A percentile compares a stretch with the other conserved stretches of the same genome.
Evolutionary conservation across 2,888 invertebrate species (phyloP).

Genomic region (Eupithecia centaureata): DNA sequence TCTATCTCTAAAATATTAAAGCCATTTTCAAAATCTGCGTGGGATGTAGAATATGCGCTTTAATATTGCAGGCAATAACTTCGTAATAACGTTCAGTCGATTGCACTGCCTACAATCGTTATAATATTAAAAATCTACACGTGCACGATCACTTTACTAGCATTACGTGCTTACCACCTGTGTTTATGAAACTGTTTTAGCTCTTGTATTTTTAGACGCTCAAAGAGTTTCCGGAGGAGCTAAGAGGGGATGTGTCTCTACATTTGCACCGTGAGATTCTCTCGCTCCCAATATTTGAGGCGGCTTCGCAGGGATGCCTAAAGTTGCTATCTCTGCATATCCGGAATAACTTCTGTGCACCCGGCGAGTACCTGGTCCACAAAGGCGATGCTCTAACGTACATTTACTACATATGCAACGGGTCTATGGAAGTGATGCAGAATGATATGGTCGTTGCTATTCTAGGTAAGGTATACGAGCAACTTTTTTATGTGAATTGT

Average conservation of each 20-base stretch:
- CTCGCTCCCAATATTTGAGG: slow-evolving; percentile 96
- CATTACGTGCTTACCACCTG: slow-evolving; percentile 23
- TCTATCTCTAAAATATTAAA: slow-evolving; percentile 15
- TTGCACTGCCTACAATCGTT: slow-evolving; percentile 3
- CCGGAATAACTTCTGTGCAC: slow-evolving; percentile 97
- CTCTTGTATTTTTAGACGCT: slow-evolving; percentile 87
- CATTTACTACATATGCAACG: slow-evolving; percentile 97
- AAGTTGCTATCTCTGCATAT: slow-evolving; percentile 96
- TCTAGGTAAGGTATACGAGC: slow-evolving; percentile 86
- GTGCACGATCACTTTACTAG: slow-evolving; percentile 3
- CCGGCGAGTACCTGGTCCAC: slow-evolving; percentile 97
- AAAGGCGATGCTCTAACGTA: slow-evolving; percentile 97
- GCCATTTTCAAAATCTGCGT: neutral
- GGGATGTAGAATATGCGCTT: neutral
- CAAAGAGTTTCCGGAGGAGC: slow-evolving; percentile 97
- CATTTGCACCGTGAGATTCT: slow-evolving; percentile 97
- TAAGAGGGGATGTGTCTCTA: slow-evolving; percentile 97
- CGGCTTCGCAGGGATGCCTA: slow-evolving; percentile 96
- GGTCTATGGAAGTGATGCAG: slow-evolving; percentile 98
- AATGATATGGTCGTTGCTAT: slow-evolving; percentile 98
- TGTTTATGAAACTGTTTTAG: slow-evolving; percentile 30
- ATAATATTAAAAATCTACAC: slow-evolving; percentile 12
- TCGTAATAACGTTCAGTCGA: slow-evolving; percentile 2
- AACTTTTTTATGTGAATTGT: neutral
- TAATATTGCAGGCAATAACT: slow-evolving; percentile 1